Base-by-base conservation (phyloP, 2,888 invertebrate genomes). In the Synanthedon vespiformis region DNA sequence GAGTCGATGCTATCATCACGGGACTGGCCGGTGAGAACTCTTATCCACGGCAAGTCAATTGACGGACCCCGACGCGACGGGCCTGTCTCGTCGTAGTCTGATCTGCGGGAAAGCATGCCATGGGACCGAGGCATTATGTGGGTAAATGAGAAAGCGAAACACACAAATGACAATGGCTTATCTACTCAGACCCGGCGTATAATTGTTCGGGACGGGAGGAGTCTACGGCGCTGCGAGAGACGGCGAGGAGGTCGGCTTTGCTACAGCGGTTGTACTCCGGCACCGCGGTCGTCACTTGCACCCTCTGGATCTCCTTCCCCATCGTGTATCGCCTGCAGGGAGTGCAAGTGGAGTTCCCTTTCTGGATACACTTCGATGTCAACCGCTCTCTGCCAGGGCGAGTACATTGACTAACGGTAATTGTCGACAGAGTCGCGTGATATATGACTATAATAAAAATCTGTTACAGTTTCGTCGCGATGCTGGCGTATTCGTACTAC, bases 401-500 rank as follows among this genome's bases (percentile, higher is more conserved):
- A 54, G 68, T 67, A 22, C 49, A 61, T 55, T 12, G 11, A 44
- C 5, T 34, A 34, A 34, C 2, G 8, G 10, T 6, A 10, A 34
- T 10, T 34, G 2, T 34, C 34, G 10, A 34, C 34, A 34, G 34
- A 2, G 34, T 34, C 8, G 5, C 22, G 1, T 22, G 5, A 22
- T 22, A 5, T 5, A 34, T 34, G 34, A 34, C 34, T 10, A 27
- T 27, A 16, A 16, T 16, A 10, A 34, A 34, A 34, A 34, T 34
- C 12, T 4, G 44, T 44, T 44, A 44, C 62, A 84, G 85, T 56
- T 85, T 86, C 56, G 54, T 57, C 4, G 34, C 62, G 50, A 70
- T 77, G 52, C 61, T 84, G 56, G 50, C 72, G 53, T 86, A 85
- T 62, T 79, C 85, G 50, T 80, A 74, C 68, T 77, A 76, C 63